Percentiles rank a stretch among this genome's conserved stretches.
These are phyloP conservation scores for Holothuria leucospilota DNA, from an alignment of 53 echinoderm and acorn worm genomes.

Conservation along the genomic window DNA sequence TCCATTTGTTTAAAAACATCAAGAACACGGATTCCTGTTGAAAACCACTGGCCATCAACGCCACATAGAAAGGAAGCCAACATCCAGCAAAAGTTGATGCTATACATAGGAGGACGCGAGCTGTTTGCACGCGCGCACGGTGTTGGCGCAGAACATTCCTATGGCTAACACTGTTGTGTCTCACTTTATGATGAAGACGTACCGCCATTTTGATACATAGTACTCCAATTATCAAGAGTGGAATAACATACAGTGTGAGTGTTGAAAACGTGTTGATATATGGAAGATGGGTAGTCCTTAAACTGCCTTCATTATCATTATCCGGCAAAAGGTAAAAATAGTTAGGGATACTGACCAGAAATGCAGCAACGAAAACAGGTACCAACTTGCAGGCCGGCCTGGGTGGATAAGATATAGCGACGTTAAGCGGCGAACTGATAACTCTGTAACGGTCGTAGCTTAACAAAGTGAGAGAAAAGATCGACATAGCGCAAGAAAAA, in stretches of 20 bases:
- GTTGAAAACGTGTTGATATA: not conserved
- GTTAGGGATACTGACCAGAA: not conserved
- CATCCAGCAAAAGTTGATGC: not conserved
- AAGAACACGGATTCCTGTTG: too few species aligned
- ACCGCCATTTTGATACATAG: not conserved
- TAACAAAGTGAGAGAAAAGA: not conserved
- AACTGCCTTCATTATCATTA: not conserved
- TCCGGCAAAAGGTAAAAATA: not conserved
- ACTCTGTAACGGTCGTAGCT: constrained; percentile 14
- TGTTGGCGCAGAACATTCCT: too few species aligned
- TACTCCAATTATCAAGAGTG: not conserved
- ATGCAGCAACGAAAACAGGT: not conserved
- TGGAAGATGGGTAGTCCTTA: not conserved
- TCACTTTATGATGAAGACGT: not conserved
- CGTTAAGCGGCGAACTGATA: not conserved
- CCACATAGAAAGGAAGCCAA: not conserved
- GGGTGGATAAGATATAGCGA: too few species aligned
- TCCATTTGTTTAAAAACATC: too few species aligned
- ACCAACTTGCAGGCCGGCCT: not conserved
- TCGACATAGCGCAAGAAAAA: not conserved
- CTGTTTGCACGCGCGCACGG: too few species aligned
- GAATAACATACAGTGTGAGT: not conserved
- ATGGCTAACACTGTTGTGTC: not conserved
- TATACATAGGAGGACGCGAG: not conserved
- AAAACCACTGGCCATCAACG: not conserved